phyloP scores from a whole-genome alignment of 2,113 vertebrate species.

The Aldabrachelys gigantea region DNA sequence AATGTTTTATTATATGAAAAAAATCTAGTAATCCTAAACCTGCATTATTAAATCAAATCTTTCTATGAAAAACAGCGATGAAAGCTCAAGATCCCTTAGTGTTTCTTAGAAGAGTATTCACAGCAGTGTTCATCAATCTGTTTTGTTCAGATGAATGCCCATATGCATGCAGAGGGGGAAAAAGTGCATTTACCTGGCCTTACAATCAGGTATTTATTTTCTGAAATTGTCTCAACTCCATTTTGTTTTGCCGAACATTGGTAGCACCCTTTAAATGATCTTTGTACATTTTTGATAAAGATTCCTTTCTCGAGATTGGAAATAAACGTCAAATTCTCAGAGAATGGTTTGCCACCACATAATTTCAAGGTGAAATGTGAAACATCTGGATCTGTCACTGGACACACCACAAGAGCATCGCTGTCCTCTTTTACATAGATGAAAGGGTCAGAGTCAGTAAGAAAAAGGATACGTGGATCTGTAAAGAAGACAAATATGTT shows the following conservation, averaged over 20 bases:
- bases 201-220: conserved; percentile 76
- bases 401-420: conserved; percentile 84
- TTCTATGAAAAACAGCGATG: neutral
- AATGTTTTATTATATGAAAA: neutral
- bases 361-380: conserved; percentile 81
- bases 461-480: conserved; percentile 90
- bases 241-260: conserved; percentile 82
- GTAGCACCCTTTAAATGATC: conserved; percentile 86
- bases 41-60: neutral
- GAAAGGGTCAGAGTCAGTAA: conserved; percentile 73
- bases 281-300: conserved; percentile 80
- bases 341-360: conserved; percentile 79
- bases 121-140: neutral
- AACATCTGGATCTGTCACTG: conserved; percentile 89
- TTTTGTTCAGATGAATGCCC: neutral
- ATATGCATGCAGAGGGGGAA: neutral
- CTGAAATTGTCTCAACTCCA: conserved; percentile 56
- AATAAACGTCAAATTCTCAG: conserved; percentile 78
- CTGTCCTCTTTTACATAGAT: conserved; percentile 83
- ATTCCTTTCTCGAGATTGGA: conserved; percentile 87
- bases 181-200: conserved; percentile 76
- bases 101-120: neutral
- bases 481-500: conserved; percentile 53
- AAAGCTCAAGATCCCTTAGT: neutral
- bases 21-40: neutral